Percentiles rank a stretch among this genome's conserved stretches.
These are phyloP conservation scores for Eptesicus fuscus DNA, from an alignment of 2,113 vertebrate species.

Conservation along the genomic window DNA sequence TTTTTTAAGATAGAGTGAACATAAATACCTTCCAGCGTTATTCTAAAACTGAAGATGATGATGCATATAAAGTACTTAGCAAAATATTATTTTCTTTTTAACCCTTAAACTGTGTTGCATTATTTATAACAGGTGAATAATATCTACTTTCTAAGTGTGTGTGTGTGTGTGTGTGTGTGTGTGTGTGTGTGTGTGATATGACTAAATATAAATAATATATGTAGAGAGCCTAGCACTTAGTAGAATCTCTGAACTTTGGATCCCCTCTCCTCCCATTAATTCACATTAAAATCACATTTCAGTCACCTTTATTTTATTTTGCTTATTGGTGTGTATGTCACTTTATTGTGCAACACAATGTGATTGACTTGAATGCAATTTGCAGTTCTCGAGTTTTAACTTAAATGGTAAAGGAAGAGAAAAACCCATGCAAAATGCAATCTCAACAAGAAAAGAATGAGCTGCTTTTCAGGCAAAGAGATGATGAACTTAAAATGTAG, in stretches of 20 bases:
- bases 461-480: constrained; percentile 25
- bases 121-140: not conserved
- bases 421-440: not conserved
- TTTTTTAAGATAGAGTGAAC: not conserved
- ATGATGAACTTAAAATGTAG: constrained; percentile 65
- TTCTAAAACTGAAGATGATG: not conserved
- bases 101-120: not conserved
- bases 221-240: not conserved
- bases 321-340: not conserved
- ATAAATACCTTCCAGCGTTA: not conserved
- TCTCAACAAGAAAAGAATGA: constrained; percentile 31
- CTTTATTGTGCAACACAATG: not conserved
- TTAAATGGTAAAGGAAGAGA: constrained; percentile 22
- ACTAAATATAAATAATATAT: not conserved
- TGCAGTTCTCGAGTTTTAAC: constrained; percentile 23
- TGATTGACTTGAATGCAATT: not conserved
- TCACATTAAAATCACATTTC: not conserved
- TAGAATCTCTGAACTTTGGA: not conserved
- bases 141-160: not conserved
- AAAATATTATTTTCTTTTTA: not conserved
- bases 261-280: not conserved
- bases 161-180: not conserved
- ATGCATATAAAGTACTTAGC: not conserved
- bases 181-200: not conserved
- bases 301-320: not conserved